Conservation (phyloP, 1,140 invertebrate species). For the Hypsibius dujardini region DNA sequence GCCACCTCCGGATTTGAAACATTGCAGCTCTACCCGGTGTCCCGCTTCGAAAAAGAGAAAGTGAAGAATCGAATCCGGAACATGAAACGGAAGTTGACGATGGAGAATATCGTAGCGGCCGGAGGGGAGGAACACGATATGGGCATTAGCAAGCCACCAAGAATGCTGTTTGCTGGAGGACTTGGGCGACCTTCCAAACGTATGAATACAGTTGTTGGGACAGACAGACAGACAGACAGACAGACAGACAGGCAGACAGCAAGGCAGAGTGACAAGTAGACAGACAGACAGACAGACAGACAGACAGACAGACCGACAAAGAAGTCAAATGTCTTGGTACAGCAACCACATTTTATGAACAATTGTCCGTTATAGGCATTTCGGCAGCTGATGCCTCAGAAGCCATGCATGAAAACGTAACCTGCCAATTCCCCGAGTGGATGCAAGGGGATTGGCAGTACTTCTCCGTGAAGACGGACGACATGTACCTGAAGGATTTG, state of each 20-base stretch:
- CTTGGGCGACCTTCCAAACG: not conserved
- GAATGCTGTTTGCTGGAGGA: not conserved
- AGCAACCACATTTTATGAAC: no score
- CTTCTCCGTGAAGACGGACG: not conserved
- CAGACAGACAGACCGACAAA: no score
- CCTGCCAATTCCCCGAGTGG: slow-evolving; percentile 3
- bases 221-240: no score
- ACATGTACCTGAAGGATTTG: slow-evolving; percentile 2
- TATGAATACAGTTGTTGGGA: not conserved
- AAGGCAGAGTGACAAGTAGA: no score
- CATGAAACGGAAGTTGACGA: not conserved
- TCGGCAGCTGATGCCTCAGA: not conserved
- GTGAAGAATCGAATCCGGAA: not conserved
- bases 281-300: no score
- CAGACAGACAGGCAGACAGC: no score
- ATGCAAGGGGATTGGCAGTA: slow-evolving; percentile 15
- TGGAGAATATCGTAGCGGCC: not conserved
- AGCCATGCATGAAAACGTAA: not conserved
- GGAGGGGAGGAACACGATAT: not conserved
- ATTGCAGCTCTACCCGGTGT: not conserved
- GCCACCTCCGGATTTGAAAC: slow-evolving; percentile 2
- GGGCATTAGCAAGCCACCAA: not conserved
- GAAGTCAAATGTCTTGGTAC: not conserved
- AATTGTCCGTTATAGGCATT: no score
- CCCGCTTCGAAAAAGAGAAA: not conserved